Conservation (phyloP, 1,140 invertebrate genomes). For the Sitobion miscanthi region DNA sequence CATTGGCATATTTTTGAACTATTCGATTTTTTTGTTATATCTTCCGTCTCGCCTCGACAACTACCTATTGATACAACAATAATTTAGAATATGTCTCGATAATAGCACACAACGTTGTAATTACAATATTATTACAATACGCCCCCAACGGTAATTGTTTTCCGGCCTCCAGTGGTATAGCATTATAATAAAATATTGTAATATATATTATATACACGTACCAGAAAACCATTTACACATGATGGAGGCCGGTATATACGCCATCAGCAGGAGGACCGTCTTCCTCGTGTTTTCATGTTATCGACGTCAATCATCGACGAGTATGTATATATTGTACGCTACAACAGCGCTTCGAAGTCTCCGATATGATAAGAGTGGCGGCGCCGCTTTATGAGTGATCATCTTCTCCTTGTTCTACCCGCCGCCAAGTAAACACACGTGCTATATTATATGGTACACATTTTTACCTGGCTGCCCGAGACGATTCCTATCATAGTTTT, state of each 20-base stretch:
- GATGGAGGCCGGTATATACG: not conserved
- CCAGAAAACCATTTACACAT: not conserved
- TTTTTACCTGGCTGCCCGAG: not conserved
- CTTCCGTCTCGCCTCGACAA: too few species aligned
- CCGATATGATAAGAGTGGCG: not conserved
- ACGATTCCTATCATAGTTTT: not conserved
- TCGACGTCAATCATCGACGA: not conserved
- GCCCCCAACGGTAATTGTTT: not conserved
- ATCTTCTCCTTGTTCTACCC: not conserved
- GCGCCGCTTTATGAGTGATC: not conserved
- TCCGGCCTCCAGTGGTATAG: not conserved
- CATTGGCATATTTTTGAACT: too few species aligned
- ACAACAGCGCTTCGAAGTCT: not conserved
- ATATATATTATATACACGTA: not conserved
- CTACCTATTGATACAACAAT: too few species aligned
- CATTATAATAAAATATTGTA: not conserved
- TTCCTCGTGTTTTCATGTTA: not conserved
- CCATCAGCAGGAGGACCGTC: not conserved
- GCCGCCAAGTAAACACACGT: not conserved
- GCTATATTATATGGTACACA: not conserved
- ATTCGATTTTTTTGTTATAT: too few species aligned
- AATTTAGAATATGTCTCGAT: not conserved
- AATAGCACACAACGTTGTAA: not conserved
- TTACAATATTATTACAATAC: not conserved
- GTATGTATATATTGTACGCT: not conserved